Conservation (phyloP, 2,113 vertebrate genomes). For the Puffinus mauretanicus region DNA sequence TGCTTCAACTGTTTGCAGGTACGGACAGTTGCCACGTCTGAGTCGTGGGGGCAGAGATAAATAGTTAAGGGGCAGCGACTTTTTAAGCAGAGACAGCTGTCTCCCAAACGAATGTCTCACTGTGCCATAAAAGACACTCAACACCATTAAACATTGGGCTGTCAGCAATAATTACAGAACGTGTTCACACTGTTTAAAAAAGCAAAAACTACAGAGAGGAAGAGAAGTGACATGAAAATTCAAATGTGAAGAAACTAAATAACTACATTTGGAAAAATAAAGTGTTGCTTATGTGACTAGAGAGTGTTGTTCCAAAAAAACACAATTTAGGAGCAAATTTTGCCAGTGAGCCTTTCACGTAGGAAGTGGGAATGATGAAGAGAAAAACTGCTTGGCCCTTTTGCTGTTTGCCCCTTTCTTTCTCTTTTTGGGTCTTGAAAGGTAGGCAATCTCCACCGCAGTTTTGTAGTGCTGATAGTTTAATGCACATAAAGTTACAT, state of each 20-base stretch:
- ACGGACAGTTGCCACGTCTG: background rate
- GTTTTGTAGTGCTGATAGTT: background rate
- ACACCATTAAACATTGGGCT: slow-evolving; percentile 59
- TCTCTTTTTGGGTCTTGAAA: background rate
- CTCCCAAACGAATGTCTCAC: slow-evolving; percentile 10
- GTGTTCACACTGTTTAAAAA: slow-evolving; percentile 60
- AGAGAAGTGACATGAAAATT: slow-evolving; percentile 51
- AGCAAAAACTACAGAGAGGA: slow-evolving; percentile 49
- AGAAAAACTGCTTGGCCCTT: background rate
- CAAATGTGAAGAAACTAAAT: slow-evolving; percentile 52
- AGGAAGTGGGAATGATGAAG: background rate
- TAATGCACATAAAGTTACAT: background rate
- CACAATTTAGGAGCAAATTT: slow-evolving; percentile 8
- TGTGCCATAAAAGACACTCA: slow-evolving; percentile 45
- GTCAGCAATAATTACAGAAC: slow-evolving; percentile 65
- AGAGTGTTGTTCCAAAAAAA: background rate
- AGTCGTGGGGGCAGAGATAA: background rate
- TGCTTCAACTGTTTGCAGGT: slow-evolving; percentile 1
- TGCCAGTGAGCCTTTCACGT: background rate
- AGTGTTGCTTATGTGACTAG: slow-evolving; percentile 45
- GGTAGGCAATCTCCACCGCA: background rate
- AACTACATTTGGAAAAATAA: slow-evolving; percentile 57
- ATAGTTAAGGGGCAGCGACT: slow-evolving; percentile 32
- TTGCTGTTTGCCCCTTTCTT: background rate
- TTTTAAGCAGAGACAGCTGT: slow-evolving; percentile 50